Percentiles rank a stretch among this genome's conserved stretches.
phyloP scores from a whole-genome alignment of 2,888 invertebrate genomes.

The Ligdia adustata region DNA sequence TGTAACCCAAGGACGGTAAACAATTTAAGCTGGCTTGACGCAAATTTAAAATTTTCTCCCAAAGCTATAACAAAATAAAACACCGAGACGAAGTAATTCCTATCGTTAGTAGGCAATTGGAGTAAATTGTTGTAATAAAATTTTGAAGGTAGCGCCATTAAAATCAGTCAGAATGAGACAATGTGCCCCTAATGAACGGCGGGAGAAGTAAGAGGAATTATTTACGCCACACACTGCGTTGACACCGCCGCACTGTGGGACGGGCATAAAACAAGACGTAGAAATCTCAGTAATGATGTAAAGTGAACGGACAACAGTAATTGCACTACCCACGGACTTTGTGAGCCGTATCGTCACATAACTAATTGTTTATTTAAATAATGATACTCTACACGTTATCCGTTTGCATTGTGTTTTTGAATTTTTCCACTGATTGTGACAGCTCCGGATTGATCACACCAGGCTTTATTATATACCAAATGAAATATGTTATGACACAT shows the following conservation, averaged over 20 bases:
- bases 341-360: slow-evolving; percentile 74
- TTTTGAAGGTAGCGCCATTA: slow-evolving; percentile 69
- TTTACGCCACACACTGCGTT: slow-evolving; percentile 75
- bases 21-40: slow-evolving; percentile 33
- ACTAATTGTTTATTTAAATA: slow-evolving; percentile 66
- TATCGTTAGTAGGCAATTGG: slow-evolving; percentile 56
- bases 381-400: slow-evolving; percentile 42
- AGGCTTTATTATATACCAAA: slow-evolving; percentile 57
- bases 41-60: slow-evolving; percentile 34
- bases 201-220: slow-evolving; percentile 71
- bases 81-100: slow-evolving; percentile 45
- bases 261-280: slow-evolving; percentile 73
- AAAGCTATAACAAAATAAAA: slow-evolving; percentile 38
- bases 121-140: slow-evolving; percentile 66
- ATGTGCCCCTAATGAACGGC: slow-evolving; percentile 73
- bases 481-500: slow-evolving; percentile 69
- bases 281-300: slow-evolving; percentile 75
- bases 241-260: slow-evolving; percentile 54
- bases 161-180: slow-evolving; percentile 67
- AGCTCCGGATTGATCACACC: slow-evolving; percentile 38
- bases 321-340: slow-evolving; percentile 66
- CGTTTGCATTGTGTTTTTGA: slow-evolving; percentile 41
- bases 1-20: slow-evolving; percentile 56
- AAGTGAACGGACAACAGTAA: slow-evolving; percentile 80
- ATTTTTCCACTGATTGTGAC: slow-evolving; percentile 39